Evolutionary conservation across 2,113 vertebrate genomes (phyloP).

Genomic region (Erythrocebus patas): DNA sequence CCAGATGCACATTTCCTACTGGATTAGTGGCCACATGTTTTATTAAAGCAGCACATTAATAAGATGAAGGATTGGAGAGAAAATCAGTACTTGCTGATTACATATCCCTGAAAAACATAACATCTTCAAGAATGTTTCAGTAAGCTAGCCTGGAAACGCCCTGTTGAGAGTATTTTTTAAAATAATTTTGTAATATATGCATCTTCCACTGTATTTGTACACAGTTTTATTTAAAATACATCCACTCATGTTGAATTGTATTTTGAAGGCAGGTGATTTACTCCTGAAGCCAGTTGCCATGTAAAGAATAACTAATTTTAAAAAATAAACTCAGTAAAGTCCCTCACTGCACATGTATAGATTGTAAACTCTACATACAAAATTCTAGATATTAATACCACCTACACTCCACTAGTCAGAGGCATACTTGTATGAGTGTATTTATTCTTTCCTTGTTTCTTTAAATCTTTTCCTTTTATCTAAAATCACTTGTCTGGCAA

Average conservation of each 20-base stretch:
- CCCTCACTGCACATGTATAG: not conserved
- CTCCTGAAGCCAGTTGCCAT: not conserved
- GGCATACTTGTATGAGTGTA: not conserved
- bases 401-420: not conserved
- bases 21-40: not conserved
- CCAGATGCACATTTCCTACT: not conserved
- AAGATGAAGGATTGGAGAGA: not conserved
- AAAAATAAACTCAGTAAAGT: not conserved
- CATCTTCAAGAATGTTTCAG: not conserved
- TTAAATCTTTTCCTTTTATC: slow-evolving; percentile 9
- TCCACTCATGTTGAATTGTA: not conserved
- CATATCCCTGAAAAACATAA: not conserved
- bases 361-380: not conserved
- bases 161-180: not conserved
- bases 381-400: not conserved
- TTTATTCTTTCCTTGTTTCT: not conserved
- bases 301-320: not conserved
- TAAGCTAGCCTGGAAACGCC: not conserved
- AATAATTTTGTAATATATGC: not conserved
- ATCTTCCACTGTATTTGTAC: not conserved
- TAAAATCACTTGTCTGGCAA: slow-evolving; percentile 52
- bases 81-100: not conserved
- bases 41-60: not conserved
- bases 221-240: not conserved
- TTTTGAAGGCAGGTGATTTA: not conserved